A percentile compares a stretch with the other conserved stretches of the same genome.
phyloP scores from a whole-genome alignment of 2,888 invertebrate genomes.

The Sipha maydis region DNA sequence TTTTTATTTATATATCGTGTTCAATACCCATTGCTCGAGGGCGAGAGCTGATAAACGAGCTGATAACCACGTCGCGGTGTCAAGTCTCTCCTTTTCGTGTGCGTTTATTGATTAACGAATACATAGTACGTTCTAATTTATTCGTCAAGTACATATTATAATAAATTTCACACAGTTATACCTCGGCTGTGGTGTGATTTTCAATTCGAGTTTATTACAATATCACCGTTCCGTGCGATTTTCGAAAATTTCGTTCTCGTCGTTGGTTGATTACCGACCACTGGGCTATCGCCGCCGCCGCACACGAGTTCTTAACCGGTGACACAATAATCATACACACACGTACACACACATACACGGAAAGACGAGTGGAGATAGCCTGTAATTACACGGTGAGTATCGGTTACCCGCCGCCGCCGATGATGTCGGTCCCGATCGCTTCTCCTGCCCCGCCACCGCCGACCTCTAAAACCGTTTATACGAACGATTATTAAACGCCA shows the following conservation, averaged over 20 bases:
- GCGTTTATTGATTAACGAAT: background rate
- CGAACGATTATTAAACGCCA: constrained; percentile 60
- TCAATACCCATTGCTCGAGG: background rate
- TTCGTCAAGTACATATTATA: background rate
- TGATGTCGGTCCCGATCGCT: constrained; percentile 56
- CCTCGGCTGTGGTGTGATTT: background rate
- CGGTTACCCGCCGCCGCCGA: constrained; percentile 58
- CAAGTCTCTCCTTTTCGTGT: background rate
- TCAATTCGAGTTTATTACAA: background rate
- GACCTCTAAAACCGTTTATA: constrained; percentile 54
- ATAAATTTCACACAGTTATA: background rate
- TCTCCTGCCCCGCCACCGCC: constrained; percentile 59
- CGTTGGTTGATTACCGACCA: constrained; percentile 48
- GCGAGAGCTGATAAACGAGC: background rate
- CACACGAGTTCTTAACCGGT: constrained; percentile 61
- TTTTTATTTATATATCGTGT: background rate
- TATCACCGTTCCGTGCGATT: background rate
- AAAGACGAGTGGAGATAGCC: constrained; percentile 19
- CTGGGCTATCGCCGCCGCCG: constrained; percentile 35
- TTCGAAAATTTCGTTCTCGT: background rate
- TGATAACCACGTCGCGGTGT: background rate
- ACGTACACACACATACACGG: background rate
- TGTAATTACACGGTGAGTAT: constrained; percentile 61
- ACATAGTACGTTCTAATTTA: background rate
- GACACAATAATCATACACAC: constrained; percentile 61